Evolutionary conservation across 2,797 vertebrate species (phyloP), one percentile per base, ranked within the genome.

Genomic region (Chaunax sp.): DNA sequence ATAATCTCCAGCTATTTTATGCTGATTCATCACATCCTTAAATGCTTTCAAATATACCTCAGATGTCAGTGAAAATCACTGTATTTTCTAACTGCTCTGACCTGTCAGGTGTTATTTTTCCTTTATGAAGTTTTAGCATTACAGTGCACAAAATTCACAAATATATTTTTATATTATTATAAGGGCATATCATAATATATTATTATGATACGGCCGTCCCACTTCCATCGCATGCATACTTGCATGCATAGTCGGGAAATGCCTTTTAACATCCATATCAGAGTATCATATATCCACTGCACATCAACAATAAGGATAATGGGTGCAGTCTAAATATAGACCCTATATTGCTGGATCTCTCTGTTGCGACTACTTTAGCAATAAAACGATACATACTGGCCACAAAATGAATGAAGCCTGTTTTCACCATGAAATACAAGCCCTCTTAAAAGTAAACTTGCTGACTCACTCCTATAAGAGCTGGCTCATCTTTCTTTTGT

Each of bases 381-480:
- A 52, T 22, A 8, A 25, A 54, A 49, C 26, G 10, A 55, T 47
- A 20, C 20, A 43, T 8, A 28, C 4, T 15, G 19, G 40, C 50
- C 30, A 14, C 14, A 19, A 6, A 28, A 33, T 49, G 10, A 11
- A 58, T 18, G 3, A 6, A 20, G 26, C 38, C 16, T 28, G 15
- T 43, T 8, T n/a, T 37, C 28, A 44, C 35, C 26, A 43, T 66
- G 33, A 71, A 49, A 71, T 38, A 61, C 26, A 49, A 41, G 51
- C 35, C 14, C 10, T 47, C 57, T 41, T 18, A 69, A 15, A n/a
- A 56, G 61, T 58, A 0, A 3, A 67, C 23, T 60, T 81, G 83
- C 80, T 86, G 85, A 88, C 58, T 90, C 83, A 79, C 52, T 56
- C 14, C 57, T 66, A 60, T 54, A 64, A 56, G 66, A 75, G 43